A percentile compares a stretch with the other conserved stretches of the same genome.
Conservation (phyloP, 2,113 vertebrate species). For the Micronycteris hirsuta region DNA sequence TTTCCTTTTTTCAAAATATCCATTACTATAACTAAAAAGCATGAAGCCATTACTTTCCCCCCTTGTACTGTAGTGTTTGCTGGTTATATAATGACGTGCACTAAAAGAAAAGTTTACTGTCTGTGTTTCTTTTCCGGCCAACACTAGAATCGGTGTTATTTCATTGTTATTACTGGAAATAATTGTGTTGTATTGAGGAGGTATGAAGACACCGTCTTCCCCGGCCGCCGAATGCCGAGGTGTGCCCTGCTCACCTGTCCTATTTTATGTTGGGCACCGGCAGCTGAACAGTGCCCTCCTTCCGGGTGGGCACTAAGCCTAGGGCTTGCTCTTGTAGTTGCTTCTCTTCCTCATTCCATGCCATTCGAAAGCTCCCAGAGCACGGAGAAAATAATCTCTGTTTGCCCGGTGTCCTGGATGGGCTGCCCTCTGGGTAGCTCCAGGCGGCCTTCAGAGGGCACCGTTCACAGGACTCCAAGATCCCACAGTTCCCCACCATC, state of each 20-base stretch:
- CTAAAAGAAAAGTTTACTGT: not conserved
- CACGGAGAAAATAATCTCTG: not conserved
- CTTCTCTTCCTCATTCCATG: not conserved
- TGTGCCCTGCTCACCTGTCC: not conserved
- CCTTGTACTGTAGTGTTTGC: not conserved
- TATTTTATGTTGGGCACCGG: rapidly evolving
- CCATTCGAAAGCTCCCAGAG: not conserved
- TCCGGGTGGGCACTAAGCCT: not conserved
- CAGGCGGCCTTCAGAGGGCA: rapidly evolving
- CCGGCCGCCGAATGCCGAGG: rapidly evolving
- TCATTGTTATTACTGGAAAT: not conserved
- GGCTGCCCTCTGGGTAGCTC: not conserved
- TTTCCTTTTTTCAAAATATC: not conserved
- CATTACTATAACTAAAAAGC: not conserved
- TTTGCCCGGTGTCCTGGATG: not conserved
- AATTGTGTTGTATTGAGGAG: too few species aligned
- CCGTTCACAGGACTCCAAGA: not conserved
- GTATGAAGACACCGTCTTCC: not conserved
- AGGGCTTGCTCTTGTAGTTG: not conserved
- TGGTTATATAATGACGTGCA: not conserved
- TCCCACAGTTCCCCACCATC: not conserved
- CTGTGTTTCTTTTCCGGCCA: not conserved
- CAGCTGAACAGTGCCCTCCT: not conserved
- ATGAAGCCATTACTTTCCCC: too few species aligned
- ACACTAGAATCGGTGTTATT: not conserved